Evolutionary conservation across 2,113 vertebrate species (phyloP).

Genomic region (Prionailurus bengalensis): DNA sequence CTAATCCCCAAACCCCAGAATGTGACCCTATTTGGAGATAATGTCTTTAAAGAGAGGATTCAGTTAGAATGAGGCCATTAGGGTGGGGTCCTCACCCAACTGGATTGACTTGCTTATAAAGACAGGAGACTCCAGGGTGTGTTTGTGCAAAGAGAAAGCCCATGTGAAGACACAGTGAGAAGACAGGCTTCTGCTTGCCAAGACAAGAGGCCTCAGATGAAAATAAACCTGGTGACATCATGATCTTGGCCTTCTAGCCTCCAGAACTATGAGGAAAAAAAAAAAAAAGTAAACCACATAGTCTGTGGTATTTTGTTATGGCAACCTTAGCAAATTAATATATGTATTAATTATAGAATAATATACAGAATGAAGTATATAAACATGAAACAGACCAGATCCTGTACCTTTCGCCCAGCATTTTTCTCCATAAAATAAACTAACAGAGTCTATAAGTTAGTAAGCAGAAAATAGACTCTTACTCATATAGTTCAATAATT

Average conservation of each 20-base stretch:
- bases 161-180: not conserved
- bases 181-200: not conserved
- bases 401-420: not conserved
- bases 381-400: not conserved
- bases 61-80: not conserved
- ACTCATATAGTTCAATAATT: not conserved
- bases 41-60: not conserved
- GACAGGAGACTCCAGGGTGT: fast-evolving
- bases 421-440: not conserved
- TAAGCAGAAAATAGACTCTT: not conserved
- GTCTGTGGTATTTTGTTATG: not conserved
- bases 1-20: not conserved
- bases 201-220: not conserved
- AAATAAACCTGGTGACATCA: not conserved
- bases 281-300: not conserved
- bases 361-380: not conserved
- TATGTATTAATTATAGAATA: not conserved
- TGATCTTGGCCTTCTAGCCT: not conserved
- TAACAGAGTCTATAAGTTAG: not conserved
- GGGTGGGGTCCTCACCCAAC: not conserved
- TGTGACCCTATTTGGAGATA: not conserved
- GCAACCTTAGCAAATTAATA: not conserved
- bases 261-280: not conserved
- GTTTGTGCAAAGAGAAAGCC: not conserved
- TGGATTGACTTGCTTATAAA: not conserved